These are phyloP conservation scores for Coleophora deauratella DNA, from an alignment of 2,888 invertebrate species.

Conservation along the genomic window DNA sequence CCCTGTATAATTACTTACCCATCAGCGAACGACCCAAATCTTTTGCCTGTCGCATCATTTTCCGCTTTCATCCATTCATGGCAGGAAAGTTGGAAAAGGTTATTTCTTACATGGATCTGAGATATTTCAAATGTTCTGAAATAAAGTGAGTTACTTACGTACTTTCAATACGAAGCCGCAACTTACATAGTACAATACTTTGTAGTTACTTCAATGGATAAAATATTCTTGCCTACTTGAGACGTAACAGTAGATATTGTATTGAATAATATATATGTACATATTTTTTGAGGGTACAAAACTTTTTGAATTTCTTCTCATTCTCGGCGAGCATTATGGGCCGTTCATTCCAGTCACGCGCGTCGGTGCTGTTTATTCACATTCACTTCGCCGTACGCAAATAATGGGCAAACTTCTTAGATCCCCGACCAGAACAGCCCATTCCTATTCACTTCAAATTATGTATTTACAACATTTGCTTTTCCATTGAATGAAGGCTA, in stretches of 20 bases:
- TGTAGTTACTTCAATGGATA: not conserved
- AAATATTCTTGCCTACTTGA: conserved; percentile 13
- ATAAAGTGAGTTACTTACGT: conserved; percentile 3
- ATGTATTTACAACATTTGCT: conserved; percentile 2
- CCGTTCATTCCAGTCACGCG: conserved; percentile 60
- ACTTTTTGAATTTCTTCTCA: conserved; percentile 34
- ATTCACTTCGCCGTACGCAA: conserved; percentile 51
- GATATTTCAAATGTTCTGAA: conserved; percentile 2
- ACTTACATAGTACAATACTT: too few species aligned
- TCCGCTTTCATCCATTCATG: not conserved
- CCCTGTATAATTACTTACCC: conserved; percentile 10
- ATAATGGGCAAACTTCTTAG: conserved; percentile 51
- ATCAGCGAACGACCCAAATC: conserved; percentile 1
- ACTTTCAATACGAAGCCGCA: conserved; percentile 5
- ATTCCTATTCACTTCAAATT: conserved; percentile 2
- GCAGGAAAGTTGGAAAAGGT: not conserved
- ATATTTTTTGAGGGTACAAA: conserved; percentile 38
- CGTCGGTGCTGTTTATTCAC: conserved; percentile 53
- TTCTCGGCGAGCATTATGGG: conserved; percentile 35
- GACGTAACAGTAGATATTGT: conserved; percentile 13
- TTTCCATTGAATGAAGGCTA: not conserved
- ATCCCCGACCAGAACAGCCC: conserved; percentile 17
- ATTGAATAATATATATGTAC: conserved; percentile 44
- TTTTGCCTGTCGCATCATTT: not conserved
- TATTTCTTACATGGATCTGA: not conserved